phyloP scores from a whole-genome alignment of 2,888 invertebrate species.

The Yponomeuta malinellus region DNA sequence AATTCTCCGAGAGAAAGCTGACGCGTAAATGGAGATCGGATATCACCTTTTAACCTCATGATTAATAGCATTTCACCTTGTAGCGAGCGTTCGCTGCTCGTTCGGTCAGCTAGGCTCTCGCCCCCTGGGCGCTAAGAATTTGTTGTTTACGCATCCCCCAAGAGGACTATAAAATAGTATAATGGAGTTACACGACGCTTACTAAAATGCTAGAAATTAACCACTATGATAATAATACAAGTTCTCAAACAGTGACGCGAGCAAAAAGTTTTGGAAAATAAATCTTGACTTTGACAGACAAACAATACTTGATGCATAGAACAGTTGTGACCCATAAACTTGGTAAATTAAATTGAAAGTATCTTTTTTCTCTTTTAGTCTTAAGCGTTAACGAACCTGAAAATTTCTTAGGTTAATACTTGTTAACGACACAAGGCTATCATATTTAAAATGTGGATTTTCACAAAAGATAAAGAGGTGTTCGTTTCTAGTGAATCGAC shows the following conservation, averaged over 20 bases:
- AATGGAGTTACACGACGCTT: not conserved
- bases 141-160: slow-evolving; percentile 4
- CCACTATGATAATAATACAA: not conserved
- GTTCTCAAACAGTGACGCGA: not conserved
- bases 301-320: not conserved
- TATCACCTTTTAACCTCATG: slow-evolving; percentile 13
- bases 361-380: too few species aligned
- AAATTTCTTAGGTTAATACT: not conserved
- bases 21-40: slow-evolving; percentile 5
- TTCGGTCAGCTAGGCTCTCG: not conserved
- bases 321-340: not conserved
- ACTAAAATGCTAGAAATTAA: not conserved
- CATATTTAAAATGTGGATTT: too few species aligned
- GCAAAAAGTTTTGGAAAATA: not conserved
- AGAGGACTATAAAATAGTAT: not conserved
- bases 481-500: too few species aligned
- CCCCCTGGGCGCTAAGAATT: not conserved
- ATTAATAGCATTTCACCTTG: slow-evolving; percentile 10
- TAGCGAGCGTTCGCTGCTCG: not conserved
- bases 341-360: not conserved
- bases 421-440: not conserved
- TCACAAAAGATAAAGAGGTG: too few species aligned
- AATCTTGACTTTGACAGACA: not conserved
- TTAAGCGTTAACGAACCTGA: too few species aligned
- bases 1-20: not conserved